Percentiles rank a stretch among this genome's conserved stretches.
Evolutionary conservation across 2,888 invertebrate species (phyloP).

Genomic region (Allolobophora icterica): DNA sequence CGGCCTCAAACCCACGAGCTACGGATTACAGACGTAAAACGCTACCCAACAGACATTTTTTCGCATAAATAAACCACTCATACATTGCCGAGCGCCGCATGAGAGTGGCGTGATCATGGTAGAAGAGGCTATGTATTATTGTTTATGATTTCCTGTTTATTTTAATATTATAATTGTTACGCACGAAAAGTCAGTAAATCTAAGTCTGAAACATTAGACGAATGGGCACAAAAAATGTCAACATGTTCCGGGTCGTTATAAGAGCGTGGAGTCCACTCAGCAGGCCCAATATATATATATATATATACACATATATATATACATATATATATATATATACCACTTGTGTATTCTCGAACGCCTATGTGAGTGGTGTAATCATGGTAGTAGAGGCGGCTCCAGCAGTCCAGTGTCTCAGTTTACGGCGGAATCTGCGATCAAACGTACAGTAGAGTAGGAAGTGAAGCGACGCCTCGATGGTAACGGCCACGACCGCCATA

Average conservation of each 20-base stretch:
- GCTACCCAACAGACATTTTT: too few relatives aligned
- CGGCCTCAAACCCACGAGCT: background rate
- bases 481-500: background rate
- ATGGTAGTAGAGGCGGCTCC: background rate
- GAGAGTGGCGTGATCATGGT: background rate
- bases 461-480: background rate
- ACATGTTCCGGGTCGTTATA: background rate
- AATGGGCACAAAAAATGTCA: background rate
- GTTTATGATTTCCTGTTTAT: too few relatives aligned
- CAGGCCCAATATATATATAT: too few relatives aligned
- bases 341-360: too few relatives aligned
- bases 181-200: background rate
- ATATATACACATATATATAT: too few relatives aligned
- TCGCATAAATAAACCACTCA: background rate
- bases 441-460: conserved; percentile 21
- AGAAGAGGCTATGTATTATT: too few relatives aligned
- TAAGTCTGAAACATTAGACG: background rate
- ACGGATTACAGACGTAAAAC: background rate
- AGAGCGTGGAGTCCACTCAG: background rate
- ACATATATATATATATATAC: too few relatives aligned
- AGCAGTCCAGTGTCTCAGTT: background rate
- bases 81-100: background rate
- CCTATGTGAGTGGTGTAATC: background rate
- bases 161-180: background rate
- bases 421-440: background rate